Base-by-base conservation (phyloP, 2,113 vertebrate genomes). In the Tonatia bakeri region DNA sequence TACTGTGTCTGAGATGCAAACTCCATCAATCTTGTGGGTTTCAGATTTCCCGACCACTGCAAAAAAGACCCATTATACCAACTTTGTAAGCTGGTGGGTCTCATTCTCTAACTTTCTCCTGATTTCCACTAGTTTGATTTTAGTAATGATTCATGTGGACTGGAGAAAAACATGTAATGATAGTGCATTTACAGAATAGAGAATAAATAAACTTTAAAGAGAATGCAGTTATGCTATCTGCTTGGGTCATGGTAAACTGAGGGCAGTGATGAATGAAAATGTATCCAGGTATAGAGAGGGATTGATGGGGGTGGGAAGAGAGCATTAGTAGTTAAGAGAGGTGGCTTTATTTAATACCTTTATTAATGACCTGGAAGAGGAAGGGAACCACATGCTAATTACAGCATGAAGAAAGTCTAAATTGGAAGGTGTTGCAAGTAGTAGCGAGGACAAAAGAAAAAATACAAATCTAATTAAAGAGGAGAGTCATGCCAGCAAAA, bases 371-470 rank as follows among this genome's bases (percentile, higher is more conserved):
- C n/a, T 86, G 7, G 33, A 64, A 77, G 38, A 96, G 43, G 65
- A 90, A 94, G 69, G 86, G 96, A 93, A 96, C 43, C 70, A 90
- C 93, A 94, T 82, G 77, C 73, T 90, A 93, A 92, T 82, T 87
- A 87, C 96, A 72, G 92, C 87, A 87, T 45, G n/a, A 97, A 94
- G 91, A 38, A 45, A 64, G 20, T 59, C 0, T 86, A 88, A 98
- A 93, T 73, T 94, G 72, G 24, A 89, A 94, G 88, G 1, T 64
- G 47, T 79, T 85, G 16, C 19, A 95, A 88, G 73, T 88, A 89
- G 2, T 64, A 16, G 1, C 69, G 10, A 67, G 69, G 56, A 86
- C 7, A 70, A 38, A 88, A 38, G n/a, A 88, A 38, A 94, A 10
- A 96, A 17, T 54, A 15, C 1, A 90, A 87, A 28, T n/a, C 13